phyloP scores from a whole-genome alignment of 1,140 invertebrate species.

The Drosophila kikkawai region DNA sequence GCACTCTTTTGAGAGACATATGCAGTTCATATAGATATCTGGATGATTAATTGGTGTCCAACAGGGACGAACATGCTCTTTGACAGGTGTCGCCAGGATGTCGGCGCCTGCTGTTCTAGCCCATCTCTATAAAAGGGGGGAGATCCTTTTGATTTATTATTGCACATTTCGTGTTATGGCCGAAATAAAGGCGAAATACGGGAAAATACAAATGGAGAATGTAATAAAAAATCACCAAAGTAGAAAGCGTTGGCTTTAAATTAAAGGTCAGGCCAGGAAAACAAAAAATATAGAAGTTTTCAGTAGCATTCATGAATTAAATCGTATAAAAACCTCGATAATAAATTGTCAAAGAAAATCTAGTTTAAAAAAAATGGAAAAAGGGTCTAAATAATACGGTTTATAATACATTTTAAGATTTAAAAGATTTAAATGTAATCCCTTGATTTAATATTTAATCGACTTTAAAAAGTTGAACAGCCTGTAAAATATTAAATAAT shows the following conservation, averaged over 20 bases:
- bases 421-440: background rate
- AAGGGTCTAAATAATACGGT: background rate
- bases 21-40: conserved; percentile 3
- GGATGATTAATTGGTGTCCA: conserved; percentile 47
- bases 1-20: background rate
- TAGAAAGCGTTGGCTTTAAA: background rate
- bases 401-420: background rate
- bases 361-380: background rate
- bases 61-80: conserved; percentile 17
- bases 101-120: conserved; percentile 36
- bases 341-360: background rate
- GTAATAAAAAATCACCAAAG: conserved; percentile 3
- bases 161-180: conserved; percentile 13
- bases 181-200: conserved; percentile 5
- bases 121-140: conserved; percentile 1
- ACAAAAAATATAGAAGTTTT: background rate
- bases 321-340: background rate
- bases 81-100: conserved; percentile 51
- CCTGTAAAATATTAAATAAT: conserved; percentile 2
- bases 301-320: too few species aligned
- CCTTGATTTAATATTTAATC: background rate
- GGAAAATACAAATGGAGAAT: conserved; percentile 6
- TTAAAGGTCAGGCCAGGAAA: background rate
- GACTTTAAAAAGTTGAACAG: background rate
- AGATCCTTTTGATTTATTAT: conserved; percentile 30